phyloP scores from a whole-genome alignment of 2,797 vertebrate genomes.

The Coregonus suidteri region DNA sequence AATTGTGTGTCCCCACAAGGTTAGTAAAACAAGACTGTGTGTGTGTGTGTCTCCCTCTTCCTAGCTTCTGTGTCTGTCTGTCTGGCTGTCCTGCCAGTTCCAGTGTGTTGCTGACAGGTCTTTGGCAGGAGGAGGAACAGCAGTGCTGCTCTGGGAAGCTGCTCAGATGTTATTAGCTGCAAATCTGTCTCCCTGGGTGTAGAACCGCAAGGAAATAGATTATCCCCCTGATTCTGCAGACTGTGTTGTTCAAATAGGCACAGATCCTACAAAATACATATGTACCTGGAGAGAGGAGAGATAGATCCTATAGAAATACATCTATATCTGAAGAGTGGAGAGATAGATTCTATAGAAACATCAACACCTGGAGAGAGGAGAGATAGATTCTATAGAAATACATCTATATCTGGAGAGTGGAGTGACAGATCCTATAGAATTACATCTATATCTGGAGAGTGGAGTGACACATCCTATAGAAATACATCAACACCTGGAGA shows the following conservation, averaged over 20 bases:
- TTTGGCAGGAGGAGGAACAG: constrained; percentile 43
- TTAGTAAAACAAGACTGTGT: neutral
- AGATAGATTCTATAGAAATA: too few relatives aligned
- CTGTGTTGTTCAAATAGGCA: neutral
- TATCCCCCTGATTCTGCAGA: constrained; percentile 27
- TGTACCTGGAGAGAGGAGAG: neutral
- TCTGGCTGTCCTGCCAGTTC: constrained; percentile 20
- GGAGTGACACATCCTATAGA: too few relatives aligned
- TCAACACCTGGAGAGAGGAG: neutral
- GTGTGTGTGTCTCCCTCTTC: neutral
- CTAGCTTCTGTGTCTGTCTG: constrained; percentile 10
- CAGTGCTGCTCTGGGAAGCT: constrained; percentile 43
- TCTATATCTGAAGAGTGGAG: neutral
- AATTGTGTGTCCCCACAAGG: neutral
- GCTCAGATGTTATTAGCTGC: constrained; percentile 53
- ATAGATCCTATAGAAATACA: neutral
- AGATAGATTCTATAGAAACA: neutral
- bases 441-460: too few relatives aligned
- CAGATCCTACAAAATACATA: neutral
- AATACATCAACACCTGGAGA: too few relatives aligned
- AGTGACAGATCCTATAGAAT: too few relatives aligned
- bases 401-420: too few relatives aligned
- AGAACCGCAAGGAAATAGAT: constrained; percentile 48
- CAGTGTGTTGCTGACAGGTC: constrained; percentile 33
- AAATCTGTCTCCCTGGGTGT: constrained; percentile 54